Conservation (phyloP, 1,140 invertebrate species). For the Ceratina japonica region DNA sequence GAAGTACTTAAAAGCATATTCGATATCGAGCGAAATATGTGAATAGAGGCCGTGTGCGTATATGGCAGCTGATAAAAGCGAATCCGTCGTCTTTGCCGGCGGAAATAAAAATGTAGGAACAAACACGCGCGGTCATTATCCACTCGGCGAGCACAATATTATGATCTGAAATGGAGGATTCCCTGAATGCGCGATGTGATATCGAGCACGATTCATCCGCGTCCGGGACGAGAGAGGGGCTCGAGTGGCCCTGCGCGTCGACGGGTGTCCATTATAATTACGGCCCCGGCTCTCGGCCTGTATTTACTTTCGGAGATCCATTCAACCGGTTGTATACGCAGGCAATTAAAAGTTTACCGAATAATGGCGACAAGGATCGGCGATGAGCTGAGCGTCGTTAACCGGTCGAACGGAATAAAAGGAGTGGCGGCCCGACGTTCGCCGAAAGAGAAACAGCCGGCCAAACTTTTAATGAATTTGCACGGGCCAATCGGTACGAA, state of each 20-base stretch:
- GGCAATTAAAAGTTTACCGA: conserved; percentile 61
- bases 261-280: conserved; percentile 11
- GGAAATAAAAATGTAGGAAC: not conserved
- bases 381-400: conserved; percentile 42
- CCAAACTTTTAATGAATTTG: conserved; percentile 64
- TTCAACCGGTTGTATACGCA: conserved; percentile 9
- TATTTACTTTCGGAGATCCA: conserved; percentile 5
- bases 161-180: conserved; percentile 1
- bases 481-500: conserved; percentile 10
- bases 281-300: no score
- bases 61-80: no score
- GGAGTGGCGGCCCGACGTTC: not conserved
- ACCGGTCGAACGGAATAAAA: conserved; percentile 36
- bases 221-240: no score
- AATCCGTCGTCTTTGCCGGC: no score
- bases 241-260: not conserved
- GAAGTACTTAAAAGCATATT: no score
- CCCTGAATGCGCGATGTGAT: not conserved
- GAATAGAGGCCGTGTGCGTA: no score
- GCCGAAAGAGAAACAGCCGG: conserved; percentile 16
- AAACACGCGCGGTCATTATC: not conserved
- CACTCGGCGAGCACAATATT: not conserved
- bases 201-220: not conserved
- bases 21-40: no score
- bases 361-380: conserved; percentile 28